Base-by-base conservation (phyloP, 2,888 invertebrate genomes). In the Branchipolynoe longqiensis region DNA sequence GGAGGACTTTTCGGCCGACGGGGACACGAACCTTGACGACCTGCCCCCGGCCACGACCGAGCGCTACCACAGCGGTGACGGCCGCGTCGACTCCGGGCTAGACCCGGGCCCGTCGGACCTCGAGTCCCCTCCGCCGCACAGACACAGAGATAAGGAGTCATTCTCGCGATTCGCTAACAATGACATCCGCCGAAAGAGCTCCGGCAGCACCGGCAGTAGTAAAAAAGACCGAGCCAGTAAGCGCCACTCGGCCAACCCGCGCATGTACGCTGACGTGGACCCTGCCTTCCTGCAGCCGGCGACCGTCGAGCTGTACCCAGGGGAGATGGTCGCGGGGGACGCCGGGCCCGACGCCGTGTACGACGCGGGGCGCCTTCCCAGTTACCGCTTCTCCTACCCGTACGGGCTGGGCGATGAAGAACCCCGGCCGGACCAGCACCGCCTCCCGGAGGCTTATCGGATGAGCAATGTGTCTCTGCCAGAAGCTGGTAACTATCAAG, bases 371-470 rank as follows among this genome's bases (percentile, higher is more conserved):
- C 69, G 38, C 36, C 1, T 38, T 18, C 69, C 1, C 18, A 69
- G n/a, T 25, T 69, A 69, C 69, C 69, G 69, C 69, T 78, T 78
- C 54, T 78, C 78, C 78, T 78, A 78, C 78, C 78, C 78, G 28
- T 78, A 78, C 48, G 69, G 69, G 3, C 69, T 69, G 36, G 69
- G 69, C 14, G 69, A 36, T 18, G 36, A 69, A 18, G 38, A n/a
- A n/a, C n/a, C n/a, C n/a, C n/a, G n/a, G n/a, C n/a, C n/a, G n/a
- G n/a, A n/a, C n/a, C n/a, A n/a, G n/a, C n/a, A n/a, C n/a, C n/a
- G n/a, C n/a, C n/a, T n/a, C n/a, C 33, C 38, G 69, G 69, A 69
- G 38, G 25, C 18, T 33, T 69, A 69, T 25, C 33, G 69, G 22
- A 22, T 69, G 36, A 69, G 69, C 69, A 69, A 69, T 69, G 69